These are phyloP conservation scores for Blera fallax DNA, from an alignment of 2,888 invertebrate genomes.

Conservation along the genomic window DNA sequence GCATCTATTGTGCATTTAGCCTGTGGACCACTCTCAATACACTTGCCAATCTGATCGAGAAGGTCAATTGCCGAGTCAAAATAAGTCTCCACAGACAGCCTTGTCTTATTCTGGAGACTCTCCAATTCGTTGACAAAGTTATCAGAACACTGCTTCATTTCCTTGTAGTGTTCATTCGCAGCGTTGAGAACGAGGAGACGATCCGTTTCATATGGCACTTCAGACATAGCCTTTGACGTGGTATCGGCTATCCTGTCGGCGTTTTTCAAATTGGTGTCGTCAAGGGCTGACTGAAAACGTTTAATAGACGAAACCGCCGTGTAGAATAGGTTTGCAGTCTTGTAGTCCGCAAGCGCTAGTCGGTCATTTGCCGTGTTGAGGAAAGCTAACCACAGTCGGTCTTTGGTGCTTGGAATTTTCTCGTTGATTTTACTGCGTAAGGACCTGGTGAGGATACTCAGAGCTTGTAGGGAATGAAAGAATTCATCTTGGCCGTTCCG, in stretches of 20 bases:
- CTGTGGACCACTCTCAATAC: background rate
- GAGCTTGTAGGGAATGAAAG: background rate
- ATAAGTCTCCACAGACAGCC: background rate
- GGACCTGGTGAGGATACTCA: background rate
- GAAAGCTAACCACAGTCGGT: background rate
- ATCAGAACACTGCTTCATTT: background rate
- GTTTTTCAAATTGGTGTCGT: background rate
- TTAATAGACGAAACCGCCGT: background rate
- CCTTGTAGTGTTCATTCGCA: background rate
- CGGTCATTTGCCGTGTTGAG: background rate
- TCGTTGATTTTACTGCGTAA: background rate
- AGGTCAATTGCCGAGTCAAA: background rate
- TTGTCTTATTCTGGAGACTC: constrained; percentile 3
- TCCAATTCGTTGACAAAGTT: background rate
- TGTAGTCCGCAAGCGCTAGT: background rate
- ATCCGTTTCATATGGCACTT: background rate
- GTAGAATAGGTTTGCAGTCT: background rate
- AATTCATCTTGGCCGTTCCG: background rate
- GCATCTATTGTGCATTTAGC: background rate
- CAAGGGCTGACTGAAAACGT: background rate
- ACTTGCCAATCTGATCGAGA: background rate
- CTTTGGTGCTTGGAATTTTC: background rate
- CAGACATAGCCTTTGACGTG: background rate
- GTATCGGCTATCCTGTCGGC: background rate
- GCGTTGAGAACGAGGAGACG: background rate